Conservation (phyloP, 1,140 invertebrate genomes). For the Lineus longissimus region DNA sequence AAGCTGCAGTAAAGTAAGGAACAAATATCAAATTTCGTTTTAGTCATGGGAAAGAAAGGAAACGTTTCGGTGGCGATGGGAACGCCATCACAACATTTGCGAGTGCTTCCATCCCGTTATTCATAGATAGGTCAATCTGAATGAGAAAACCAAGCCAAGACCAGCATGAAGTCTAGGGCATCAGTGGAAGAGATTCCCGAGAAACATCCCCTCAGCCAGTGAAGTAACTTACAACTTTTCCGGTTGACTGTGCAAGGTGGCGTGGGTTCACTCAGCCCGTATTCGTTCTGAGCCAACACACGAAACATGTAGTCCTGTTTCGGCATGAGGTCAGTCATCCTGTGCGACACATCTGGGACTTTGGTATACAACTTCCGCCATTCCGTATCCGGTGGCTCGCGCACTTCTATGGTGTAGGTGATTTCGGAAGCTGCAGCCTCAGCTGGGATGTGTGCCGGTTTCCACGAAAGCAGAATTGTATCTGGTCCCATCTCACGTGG, state of each 20-base stretch:
- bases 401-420: slow-evolving; percentile 26
- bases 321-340: slow-evolving; percentile 61
- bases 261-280: slow-evolving; percentile 44
- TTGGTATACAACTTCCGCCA: slow-evolving; percentile 30
- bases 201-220: too few relatives aligned
- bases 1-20: too few relatives aligned
- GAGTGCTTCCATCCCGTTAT: too few relatives aligned
- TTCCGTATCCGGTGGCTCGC: slow-evolving; percentile 27
- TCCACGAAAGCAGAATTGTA: slow-evolving; percentile 79
- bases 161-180: too few relatives aligned
- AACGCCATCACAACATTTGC: too few relatives aligned
- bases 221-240: slow-evolving; percentile 17
- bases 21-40: too few relatives aligned
- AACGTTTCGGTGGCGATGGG: too few relatives aligned
- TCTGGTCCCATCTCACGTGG: slow-evolving; percentile 66
- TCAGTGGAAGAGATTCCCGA: too few relatives aligned
- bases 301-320: slow-evolving; percentile 90
- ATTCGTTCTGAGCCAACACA: slow-evolving; percentile 89
- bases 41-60: too few relatives aligned
- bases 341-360: slow-evolving; percentile 23
- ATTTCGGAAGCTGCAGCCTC: slow-evolving; percentile 44
- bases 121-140: too few relatives aligned
- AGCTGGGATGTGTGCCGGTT: slow-evolving; percentile 65
- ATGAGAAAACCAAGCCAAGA: too few relatives aligned
- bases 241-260: slow-evolving; percentile 45